Evolutionary conservation across 2,888 invertebrate genomes (phyloP), one percentile per base, ranked within the genome.

Genomic region (Xylota sylvarum): DNA sequence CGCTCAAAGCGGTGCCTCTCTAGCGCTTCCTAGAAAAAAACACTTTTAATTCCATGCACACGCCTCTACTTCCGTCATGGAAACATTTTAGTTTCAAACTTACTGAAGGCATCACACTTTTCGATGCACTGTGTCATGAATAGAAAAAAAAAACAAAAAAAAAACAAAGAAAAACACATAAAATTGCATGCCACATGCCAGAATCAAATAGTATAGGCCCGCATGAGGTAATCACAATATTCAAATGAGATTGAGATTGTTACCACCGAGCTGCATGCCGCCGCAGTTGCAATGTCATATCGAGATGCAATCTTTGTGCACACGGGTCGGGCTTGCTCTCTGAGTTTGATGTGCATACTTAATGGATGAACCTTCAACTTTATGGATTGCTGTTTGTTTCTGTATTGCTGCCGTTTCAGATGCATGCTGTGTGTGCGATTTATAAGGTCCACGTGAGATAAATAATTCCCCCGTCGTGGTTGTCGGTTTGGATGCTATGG

Each of bases 361-460:
- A 77, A 80, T 77, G 56, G 60, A 65, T 85, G 67, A 81, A 81
- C 85, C 85, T 86, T 81, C 81, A 86, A 81, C 77, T 86, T 77
- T 86, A 81, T 72, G 60, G 67, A 81, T 85, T 52, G 65, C 35
- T 60, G 48, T 52, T 65, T 37, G 55, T 55, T 65, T 62, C 48
- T 58, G 12, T 27, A 14, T 5, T 40, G 46, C 48, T 23, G 67
- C 58, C 58, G 37, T 23, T 35, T 52, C 17, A 12, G 17, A n/a
- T 5, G 32, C 14, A 35, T 67, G 43, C 55, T 30, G 43, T 27
- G 72, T 72, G 48, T 32, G 37, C 52, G 27, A 58, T 58, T 27
- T 37, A 37, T 78, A 30, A 62, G 10, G 60, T 62, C 79, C 84
- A 79, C 84, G 84, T 84, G 79, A 83, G 73, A 55, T 43, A 9